Percentiles rank a stretch among this genome's conserved stretches.
Evolutionary conservation across 2,888 invertebrate species (phyloP).

Genomic region (Apodemia duryi): DNA sequence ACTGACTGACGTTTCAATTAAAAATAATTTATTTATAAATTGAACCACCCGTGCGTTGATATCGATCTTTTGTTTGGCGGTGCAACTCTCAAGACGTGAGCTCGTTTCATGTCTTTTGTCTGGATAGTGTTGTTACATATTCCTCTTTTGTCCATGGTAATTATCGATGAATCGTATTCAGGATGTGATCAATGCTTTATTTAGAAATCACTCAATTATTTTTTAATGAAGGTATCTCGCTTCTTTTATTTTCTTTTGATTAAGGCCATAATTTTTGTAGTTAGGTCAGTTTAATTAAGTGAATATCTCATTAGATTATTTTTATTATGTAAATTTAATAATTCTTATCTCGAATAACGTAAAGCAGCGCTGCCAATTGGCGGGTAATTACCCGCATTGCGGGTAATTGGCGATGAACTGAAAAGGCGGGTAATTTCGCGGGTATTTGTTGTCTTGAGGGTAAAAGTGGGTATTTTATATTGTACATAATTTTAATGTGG

Average conservation of each 20-base stretch:
- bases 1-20: conserved; percentile 45
- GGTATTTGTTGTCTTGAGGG: too few relatives aligned
- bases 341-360: too few relatives aligned
- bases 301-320: too few relatives aligned
- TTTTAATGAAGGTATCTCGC: conserved; percentile 35
- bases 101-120: conserved; percentile 28
- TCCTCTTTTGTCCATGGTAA: conserved; percentile 38
- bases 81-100: conserved; percentile 33
- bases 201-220: conserved; percentile 39
- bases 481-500: too few relatives aligned
- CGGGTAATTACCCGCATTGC: too few relatives aligned
- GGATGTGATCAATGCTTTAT: conserved; percentile 30
- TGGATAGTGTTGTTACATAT: conserved; percentile 38
- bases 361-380: too few relatives aligned
- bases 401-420: too few relatives aligned
- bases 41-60: conserved; percentile 38
- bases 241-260: conserved; percentile 30
- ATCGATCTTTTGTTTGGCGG: conserved; percentile 42
- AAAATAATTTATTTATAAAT: conserved; percentile 42
- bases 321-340: too few relatives aligned
- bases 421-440: too few relatives aligned
- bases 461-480: too few relatives aligned
- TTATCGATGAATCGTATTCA: conserved; percentile 36
- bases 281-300: conserved; percentile 21
- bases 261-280: conserved; percentile 5